Base-by-base conservation (phyloP, 2,113 vertebrate species). In the Stigmatopora argus region DNA sequence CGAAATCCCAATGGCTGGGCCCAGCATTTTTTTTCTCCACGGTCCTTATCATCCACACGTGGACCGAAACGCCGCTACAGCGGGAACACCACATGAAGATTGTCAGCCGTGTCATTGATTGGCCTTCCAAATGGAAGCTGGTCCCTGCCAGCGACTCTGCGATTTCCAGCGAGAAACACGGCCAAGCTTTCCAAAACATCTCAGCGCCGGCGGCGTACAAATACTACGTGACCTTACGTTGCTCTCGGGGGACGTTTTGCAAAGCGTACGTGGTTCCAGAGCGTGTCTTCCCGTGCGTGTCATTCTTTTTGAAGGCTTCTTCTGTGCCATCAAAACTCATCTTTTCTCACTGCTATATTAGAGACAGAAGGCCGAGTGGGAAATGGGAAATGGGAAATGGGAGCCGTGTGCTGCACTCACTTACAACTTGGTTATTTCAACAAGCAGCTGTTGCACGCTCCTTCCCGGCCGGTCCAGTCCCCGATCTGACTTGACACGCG, bases 21-120 rank as follows among this genome's bases (percentile, higher is more conserved):
- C 79, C n/a, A n/a, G n/a, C n/a, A 83, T 88, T 81, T 86, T 86
- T 86, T 83, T 87, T 87, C 86, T 84, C 83, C 77, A 70, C 83
- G 84, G 83, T 66, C 68, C 79, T 73, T 70, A 73, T 74, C 74
- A 67, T 66, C 72, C 67, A 72, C 75, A 66, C 72, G 72, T 57
- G 76, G 71, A 74, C 68, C 34, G 47, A 60, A 70, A 67, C 64
- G 60, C 48, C 1, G 65, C 71, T 2, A 10, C 35, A 66, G 72
- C 41, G 13, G 66, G 47, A 70, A 66, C 72, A 61, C 63, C 74
- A 79, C 78, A 41, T 74, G 62, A 66, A 72, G 18, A 1, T 14
- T 61, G 53, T 66, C 75, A 78, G 66, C 64, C 65, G 67, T 57
- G 51, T 53, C 21, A 26, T 60, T 66, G 68, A 76, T 66, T 51